Conservation (phyloP, 2,797 vertebrate species). For the Lepus townsendii region DNA sequence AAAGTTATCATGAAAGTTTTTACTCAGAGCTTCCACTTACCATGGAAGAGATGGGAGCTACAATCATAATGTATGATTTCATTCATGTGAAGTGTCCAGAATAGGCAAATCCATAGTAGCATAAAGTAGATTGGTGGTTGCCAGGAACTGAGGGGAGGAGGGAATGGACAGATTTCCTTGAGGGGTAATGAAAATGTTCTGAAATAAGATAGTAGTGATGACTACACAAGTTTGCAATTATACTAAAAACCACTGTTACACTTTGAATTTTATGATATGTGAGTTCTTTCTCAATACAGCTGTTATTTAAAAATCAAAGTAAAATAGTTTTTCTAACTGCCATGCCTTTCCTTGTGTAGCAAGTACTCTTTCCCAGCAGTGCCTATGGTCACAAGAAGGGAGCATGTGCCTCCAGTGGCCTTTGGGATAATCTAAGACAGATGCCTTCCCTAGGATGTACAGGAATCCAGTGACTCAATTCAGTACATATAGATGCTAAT, state of each 20-base stretch:
- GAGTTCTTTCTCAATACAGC: not conserved
- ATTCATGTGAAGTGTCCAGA: not conserved
- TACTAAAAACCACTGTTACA: not conserved
- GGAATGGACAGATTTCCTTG: not conserved
- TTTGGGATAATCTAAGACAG: not conserved
- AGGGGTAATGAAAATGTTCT: not conserved
- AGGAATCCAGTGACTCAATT: not conserved
- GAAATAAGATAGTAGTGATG: not conserved
- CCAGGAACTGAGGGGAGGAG: not conserved
- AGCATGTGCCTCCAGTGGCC: not conserved
- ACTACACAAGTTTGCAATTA: not conserved
- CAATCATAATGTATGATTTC: not conserved
- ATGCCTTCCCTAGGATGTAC: not conserved
- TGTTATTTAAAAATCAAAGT: not conserved
- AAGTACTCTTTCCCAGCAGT: not conserved
- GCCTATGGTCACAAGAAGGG: not conserved
- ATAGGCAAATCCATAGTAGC: not conserved
- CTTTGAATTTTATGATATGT: not conserved
- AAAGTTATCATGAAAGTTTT: constrained; percentile 51
- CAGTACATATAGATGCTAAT: not conserved
- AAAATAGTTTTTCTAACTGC: not conserved
- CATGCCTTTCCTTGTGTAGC: not conserved
- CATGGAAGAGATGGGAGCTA: not conserved
- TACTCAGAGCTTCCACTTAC: not conserved
- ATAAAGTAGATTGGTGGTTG: not conserved